phyloP scores from a whole-genome alignment of 2,888 invertebrate genomes.

The Xanthorhoe spadicearia region DNA sequence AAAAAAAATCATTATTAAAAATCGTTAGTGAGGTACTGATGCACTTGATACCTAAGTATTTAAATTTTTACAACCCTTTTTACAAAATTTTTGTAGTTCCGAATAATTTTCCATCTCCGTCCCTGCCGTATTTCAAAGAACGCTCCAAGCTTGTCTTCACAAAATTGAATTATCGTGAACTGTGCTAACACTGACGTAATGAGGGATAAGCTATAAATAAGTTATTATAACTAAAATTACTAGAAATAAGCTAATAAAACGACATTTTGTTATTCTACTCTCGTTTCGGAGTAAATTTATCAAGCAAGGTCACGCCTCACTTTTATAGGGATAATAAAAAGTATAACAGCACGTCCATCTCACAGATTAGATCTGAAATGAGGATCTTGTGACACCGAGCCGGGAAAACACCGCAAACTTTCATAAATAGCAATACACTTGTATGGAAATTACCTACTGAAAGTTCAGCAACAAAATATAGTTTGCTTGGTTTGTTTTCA shows the following conservation, averaged over 20 bases:
- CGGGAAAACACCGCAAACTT: constrained; percentile 23
- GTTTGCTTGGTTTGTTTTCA: background rate
- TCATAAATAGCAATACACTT: constrained; percentile 4
- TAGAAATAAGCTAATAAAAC: constrained; percentile 49
- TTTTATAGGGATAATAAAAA: constrained; percentile 76
- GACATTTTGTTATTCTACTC: constrained; percentile 64
- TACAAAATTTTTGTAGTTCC: too few species aligned
- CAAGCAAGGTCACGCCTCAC: constrained; percentile 69
- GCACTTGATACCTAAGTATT: too few species aligned
- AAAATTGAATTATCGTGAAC: constrained; percentile 11
- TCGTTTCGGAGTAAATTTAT: constrained; percentile 58
- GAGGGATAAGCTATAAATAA: constrained; percentile 26
- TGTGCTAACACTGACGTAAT: background rate
- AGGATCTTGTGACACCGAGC: constrained; percentile 51
- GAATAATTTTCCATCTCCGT: background rate
- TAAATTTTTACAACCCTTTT: too few species aligned
- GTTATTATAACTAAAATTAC: constrained; percentile 47
- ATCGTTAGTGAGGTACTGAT: too few species aligned
- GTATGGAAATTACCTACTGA: constrained; percentile 5
- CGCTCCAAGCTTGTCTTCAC: constrained; percentile 7
- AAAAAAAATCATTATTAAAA: too few species aligned
- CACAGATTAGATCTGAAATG: constrained; percentile 74
- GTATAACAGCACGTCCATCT: constrained; percentile 76
- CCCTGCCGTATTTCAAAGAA: background rate
- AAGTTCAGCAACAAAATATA: constrained; percentile 4